A percentile compares a stretch with the other conserved stretches of the same genome.
phyloP scores from a whole-genome alignment of 2,888 invertebrate genomes.

The Lasioglossum leucozonium region DNA sequence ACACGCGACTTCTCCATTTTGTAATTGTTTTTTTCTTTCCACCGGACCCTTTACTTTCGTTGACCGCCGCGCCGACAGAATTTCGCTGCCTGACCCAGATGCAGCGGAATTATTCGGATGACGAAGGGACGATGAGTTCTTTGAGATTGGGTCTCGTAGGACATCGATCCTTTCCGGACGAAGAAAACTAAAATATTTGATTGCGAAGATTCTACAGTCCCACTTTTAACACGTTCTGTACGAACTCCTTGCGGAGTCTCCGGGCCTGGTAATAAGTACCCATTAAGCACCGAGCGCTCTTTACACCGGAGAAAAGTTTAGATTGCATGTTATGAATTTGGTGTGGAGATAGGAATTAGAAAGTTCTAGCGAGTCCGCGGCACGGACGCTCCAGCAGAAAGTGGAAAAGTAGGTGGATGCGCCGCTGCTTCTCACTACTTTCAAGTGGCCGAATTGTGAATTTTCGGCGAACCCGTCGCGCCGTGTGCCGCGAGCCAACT shows the following conservation, averaged over 20 bases:
- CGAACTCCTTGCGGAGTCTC: background rate
- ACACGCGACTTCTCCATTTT: constrained; percentile 30
- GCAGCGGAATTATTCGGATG: background rate
- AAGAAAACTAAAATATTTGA: background rate
- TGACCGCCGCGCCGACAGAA: background rate
- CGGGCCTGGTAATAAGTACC: background rate
- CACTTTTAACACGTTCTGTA: too few species aligned
- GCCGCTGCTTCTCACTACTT: constrained; percentile 1
- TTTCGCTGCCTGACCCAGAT: background rate
- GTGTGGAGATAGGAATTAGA: constrained; percentile 12
- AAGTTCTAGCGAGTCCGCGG: background rate
- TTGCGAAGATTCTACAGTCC: background rate
- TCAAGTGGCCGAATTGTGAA: background rate
- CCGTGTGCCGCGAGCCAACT: background rate
- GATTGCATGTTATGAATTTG: constrained; percentile 16
- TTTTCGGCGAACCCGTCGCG: background rate
- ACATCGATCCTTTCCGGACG: too few species aligned
- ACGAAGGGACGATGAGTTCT: background rate
- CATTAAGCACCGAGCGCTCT: background rate
- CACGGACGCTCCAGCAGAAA: background rate
- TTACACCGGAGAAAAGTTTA: background rate
- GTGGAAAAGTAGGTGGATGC: constrained; percentile 6
- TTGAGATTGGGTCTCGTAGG: background rate
- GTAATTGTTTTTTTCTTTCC: constrained; percentile 8
- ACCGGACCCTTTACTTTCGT: background rate